These are phyloP conservation scores for Rhinichthys osculus DNA, from an alignment of 2,797 vertebrate genomes.

Conservation along the genomic window DNA sequence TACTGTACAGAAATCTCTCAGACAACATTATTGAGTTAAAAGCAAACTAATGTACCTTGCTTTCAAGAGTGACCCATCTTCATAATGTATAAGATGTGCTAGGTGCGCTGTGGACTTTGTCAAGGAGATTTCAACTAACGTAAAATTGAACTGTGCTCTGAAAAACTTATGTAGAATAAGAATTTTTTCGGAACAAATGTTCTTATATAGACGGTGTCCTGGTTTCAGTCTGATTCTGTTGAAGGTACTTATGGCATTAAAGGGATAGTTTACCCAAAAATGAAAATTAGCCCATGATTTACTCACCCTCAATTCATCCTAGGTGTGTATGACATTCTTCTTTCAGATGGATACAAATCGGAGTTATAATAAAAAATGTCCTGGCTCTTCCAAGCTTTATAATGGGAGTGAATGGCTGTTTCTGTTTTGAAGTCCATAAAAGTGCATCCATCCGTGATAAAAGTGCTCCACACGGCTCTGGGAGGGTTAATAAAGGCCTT, in stretches of 20 bases:
- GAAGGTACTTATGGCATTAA: background rate
- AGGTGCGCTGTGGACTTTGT: background rate
- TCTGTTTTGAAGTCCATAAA: no score
- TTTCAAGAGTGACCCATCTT: conserved; percentile 20
- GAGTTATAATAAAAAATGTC: no score
- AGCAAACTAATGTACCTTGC: conserved; percentile 52
- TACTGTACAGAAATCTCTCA: conserved; percentile 9
- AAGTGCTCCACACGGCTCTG: no score
- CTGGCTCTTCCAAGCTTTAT: no score
- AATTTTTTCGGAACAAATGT: background rate
- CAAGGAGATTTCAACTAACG: background rate
- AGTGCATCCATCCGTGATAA: no score
- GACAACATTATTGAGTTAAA: conserved; percentile 45
- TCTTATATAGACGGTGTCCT: background rate
- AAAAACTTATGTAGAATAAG: conserved; percentile 1
- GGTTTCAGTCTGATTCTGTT: background rate
- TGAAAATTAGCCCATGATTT: no score
- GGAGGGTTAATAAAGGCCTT: no score
- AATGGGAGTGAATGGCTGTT: no score
- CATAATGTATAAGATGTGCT: conserved; percentile 36
- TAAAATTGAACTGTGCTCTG: conserved; percentile 1
- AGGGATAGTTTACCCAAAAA: no score
- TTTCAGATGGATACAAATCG: no score
- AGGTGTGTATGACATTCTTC: no score
- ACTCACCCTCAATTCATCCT: no score